Conservation (phyloP, 2,888 invertebrate genomes). For the Andrena bucephala region DNA sequence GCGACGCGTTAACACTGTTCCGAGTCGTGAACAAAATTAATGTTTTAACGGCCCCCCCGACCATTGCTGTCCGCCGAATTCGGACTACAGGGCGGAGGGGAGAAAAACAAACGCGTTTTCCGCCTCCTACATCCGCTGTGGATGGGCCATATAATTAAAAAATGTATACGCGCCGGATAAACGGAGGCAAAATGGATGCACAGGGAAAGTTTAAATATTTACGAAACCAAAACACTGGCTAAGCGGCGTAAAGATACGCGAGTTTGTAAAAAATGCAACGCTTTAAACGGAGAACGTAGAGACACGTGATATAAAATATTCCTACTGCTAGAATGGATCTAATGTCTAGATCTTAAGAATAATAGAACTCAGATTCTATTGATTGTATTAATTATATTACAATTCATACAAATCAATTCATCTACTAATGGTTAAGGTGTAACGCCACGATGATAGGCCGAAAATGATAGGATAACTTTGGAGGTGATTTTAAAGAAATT, state of each 20-base stretch:
- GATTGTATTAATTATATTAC: too few species aligned
- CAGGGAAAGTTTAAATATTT: slow-evolving; percentile 23
- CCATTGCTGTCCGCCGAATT: slow-evolving; percentile 29
- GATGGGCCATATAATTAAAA: slow-evolving; percentile 32
- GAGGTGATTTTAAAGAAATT: too few species aligned
- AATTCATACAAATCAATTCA: too few species aligned
- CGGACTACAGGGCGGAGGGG: neutral
- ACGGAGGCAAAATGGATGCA: neutral
- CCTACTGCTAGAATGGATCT: neutral
- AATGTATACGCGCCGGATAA: slow-evolving; percentile 17
- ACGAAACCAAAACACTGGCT: neutral
- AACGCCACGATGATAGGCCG: too few species aligned
- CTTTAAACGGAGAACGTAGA: neutral
- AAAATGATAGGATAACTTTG: too few species aligned
- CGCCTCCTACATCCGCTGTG: neutral
- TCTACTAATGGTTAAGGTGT: too few species aligned
- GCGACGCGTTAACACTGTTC: slow-evolving; percentile 43
- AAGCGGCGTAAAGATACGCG: neutral
- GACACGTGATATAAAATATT: neutral
- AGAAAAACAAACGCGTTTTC: slow-evolving; percentile 30
- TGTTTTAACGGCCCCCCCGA: slow-evolving; percentile 34
- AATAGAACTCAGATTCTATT: too few species aligned
- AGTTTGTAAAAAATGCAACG: neutral
- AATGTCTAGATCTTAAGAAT: too few species aligned
- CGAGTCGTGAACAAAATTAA: slow-evolving; percentile 51